A percentile compares a stretch with the other conserved stretches of the same genome.
Conservation (phyloP, 2,113 vertebrate genomes). For the Ammospiza caudacuta region DNA sequence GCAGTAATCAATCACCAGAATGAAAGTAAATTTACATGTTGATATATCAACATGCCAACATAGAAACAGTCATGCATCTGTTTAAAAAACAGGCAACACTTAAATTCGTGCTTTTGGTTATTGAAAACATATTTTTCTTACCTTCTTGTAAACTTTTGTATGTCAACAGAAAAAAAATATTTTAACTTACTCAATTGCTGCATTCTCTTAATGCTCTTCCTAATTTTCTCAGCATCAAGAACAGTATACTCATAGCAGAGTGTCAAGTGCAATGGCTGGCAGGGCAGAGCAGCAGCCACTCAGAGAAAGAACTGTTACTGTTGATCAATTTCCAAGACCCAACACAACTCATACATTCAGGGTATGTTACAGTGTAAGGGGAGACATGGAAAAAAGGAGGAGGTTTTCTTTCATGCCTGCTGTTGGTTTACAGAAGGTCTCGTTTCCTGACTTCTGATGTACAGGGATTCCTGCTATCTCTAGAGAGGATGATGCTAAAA, state of each 20-base stretch:
- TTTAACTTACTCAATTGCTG: not conserved
- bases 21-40: not conserved
- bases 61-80: not conserved
- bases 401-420: not conserved
- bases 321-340: constrained; percentile 76
- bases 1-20: not conserved
- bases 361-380: constrained; percentile 50
- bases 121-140: not conserved
- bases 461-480: not conserved
- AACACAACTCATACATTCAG: constrained; percentile 80
- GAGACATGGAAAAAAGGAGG: not conserved
- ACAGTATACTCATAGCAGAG: constrained; percentile 47
- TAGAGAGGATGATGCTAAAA: not conserved
- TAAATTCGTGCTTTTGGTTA: not conserved
- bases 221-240: constrained; percentile 66
- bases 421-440: not conserved
- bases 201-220: not conserved
- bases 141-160: not conserved
- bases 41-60: not conserved
- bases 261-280: constrained; percentile 71
- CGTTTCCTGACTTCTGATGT: not conserved
- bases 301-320: constrained; percentile 66
- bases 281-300: constrained; percentile 60
- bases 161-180: not conserved
- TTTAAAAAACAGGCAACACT: not conserved